Conservation (phyloP, 2,797 vertebrate species). For the Danio jaintianensis region DNA sequence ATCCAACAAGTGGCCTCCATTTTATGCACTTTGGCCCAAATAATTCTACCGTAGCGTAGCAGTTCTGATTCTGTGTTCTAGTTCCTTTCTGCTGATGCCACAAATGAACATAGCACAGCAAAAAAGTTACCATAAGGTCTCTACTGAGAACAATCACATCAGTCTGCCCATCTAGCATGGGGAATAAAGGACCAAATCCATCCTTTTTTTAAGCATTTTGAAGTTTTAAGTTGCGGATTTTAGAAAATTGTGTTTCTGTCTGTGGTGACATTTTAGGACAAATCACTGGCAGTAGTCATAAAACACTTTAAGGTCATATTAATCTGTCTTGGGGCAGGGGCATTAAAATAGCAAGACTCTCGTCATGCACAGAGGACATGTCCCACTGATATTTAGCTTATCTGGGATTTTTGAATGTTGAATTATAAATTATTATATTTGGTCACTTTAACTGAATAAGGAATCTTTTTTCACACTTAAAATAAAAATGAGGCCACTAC, state of each 20-base stretch:
- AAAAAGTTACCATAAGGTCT: slow-evolving; percentile 37
- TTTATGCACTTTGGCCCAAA: slow-evolving; percentile 57
- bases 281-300: background rate
- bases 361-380: background rate
- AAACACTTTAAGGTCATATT: slow-evolving; percentile 15
- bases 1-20: slow-evolving; percentile 49
- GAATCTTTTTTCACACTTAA: background rate
- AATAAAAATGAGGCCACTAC: background rate
- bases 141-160: slow-evolving; percentile 31
- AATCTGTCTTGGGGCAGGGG: background rate
- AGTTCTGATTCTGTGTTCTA: slow-evolving; percentile 60
- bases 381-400: background rate
- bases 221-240: slow-evolving; percentile 6
- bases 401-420: background rate
- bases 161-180: slow-evolving; percentile 33
- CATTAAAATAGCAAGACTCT: background rate
- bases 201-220: slow-evolving; percentile 1
- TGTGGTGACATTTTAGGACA: background rate
- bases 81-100: slow-evolving; percentile 61
- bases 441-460: background rate
- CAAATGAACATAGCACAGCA: slow-evolving; percentile 53
- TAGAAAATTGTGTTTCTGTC: slow-evolving; percentile 12
- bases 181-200: slow-evolving; percentile 30
- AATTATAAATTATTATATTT: background rate
- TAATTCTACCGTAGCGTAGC: slow-evolving; percentile 56